Conservation (phyloP, 2,888 invertebrate genomes). For the Crossocerus cetratus region DNA sequence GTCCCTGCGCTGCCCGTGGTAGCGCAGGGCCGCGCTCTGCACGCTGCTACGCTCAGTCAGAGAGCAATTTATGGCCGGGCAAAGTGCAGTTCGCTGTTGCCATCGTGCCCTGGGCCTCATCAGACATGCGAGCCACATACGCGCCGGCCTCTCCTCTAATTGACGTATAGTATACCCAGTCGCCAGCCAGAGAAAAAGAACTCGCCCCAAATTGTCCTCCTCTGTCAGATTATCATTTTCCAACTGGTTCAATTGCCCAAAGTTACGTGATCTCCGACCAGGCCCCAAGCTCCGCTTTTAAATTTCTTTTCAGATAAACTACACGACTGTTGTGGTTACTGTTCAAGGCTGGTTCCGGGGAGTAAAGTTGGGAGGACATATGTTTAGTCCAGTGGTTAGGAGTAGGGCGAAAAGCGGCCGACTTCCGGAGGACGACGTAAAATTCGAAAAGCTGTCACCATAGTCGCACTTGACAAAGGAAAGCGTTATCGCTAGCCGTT, state of each 20-base stretch:
- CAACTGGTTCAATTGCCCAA: too few species aligned
- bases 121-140: constrained; percentile 66
- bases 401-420: too few species aligned
- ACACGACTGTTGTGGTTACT: too few species aligned
- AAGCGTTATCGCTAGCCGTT: constrained; percentile 33
- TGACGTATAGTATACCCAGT: constrained; percentile 49
- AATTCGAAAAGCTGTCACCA: constrained; percentile 14
- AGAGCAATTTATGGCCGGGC: constrained; percentile 66
- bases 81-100: constrained; percentile 73
- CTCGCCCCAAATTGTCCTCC: constrained; percentile 11
- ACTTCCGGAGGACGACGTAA: constrained; percentile 19
- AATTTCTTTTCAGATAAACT: too few species aligned
- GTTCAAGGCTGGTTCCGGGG: too few species aligned
- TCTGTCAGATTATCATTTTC: too few species aligned
- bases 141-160: constrained; percentile 52
- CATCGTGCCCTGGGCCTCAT: constrained; percentile 65
- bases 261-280: too few species aligned
- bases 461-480: constrained; percentile 14
- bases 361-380: too few species aligned
- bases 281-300: too few species aligned
- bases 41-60: constrained; percentile 6
- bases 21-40: too few species aligned
- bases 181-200: constrained; percentile 22
- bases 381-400: too few species aligned
- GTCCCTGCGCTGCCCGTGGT: too few species aligned